Percentiles rank a stretch among this genome's conserved stretches.
These are phyloP conservation scores for Gymnoscelis rufifasciata DNA, from an alignment of 2,888 invertebrate genomes.

Conservation along the genomic window DNA sequence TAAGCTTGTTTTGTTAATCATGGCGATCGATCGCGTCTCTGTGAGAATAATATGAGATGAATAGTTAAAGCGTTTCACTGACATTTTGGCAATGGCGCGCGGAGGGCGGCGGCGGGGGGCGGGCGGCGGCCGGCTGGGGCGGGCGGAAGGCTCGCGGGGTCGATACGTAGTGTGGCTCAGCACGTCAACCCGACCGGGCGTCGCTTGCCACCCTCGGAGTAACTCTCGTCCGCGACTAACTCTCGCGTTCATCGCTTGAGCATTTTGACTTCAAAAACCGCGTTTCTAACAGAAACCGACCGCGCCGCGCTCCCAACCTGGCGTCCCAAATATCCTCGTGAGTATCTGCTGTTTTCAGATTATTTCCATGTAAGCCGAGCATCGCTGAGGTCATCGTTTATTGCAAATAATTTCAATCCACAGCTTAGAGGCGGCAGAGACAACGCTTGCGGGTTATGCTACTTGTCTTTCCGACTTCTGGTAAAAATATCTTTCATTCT, in stretches of 20 bases:
- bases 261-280: slow-evolving; percentile 5
- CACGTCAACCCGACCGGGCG: slow-evolving; percentile 44
- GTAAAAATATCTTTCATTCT: neutral
- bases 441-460: neutral
- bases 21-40: slow-evolving; percentile 46
- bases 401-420: slow-evolving; percentile 14
- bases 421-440: slow-evolving; percentile 3
- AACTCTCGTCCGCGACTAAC: slow-evolving; percentile 34
- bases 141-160: slow-evolving; percentile 54
- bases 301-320: slow-evolving; percentile 20
- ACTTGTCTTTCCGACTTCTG: slow-evolving; percentile 1
- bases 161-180: slow-evolving; percentile 66
- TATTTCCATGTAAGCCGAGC: neutral
- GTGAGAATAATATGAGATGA: slow-evolving; percentile 61
- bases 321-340: slow-evolving; percentile 14
- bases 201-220: slow-evolving; percentile 28
- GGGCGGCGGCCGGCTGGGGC: slow-evolving; percentile 49
- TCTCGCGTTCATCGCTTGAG: slow-evolving; percentile 26
- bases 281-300: slow-evolving; percentile 19
- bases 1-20: neutral
- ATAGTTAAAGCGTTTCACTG: slow-evolving; percentile 59
- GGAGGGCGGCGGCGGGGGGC: slow-evolving; percentile 54
- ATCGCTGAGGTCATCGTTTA: slow-evolving; percentile 14
- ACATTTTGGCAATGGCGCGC: slow-evolving; percentile 66
- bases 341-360: slow-evolving; percentile 14